These are phyloP conservation scores for Palythoa grandiflora DNA, from an alignment of 92 coral and sea anemone genomes.

Conservation along the genomic window DNA sequence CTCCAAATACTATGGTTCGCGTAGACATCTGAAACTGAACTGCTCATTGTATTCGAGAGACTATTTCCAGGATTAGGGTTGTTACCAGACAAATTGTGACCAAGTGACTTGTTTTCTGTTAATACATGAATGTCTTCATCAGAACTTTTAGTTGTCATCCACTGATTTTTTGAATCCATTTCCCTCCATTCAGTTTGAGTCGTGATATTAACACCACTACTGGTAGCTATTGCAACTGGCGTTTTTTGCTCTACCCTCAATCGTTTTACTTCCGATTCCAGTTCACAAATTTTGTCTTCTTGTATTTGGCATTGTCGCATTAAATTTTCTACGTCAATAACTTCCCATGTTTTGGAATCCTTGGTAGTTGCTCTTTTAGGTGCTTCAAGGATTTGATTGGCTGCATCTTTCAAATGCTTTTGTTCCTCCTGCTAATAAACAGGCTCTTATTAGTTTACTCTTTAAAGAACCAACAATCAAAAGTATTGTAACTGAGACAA, in stretches of 20 bases:
- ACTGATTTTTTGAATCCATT: neutral
- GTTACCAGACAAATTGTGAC: neutral
- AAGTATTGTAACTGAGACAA: too few species aligned
- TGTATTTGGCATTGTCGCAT: constrained; percentile 73
- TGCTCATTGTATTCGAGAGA: neutral
- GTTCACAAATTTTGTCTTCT: constrained; percentile 72
- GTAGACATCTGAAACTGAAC: neutral
- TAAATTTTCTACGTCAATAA: constrained; percentile 62
- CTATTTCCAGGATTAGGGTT: neutral
- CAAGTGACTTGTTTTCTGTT: neutral
- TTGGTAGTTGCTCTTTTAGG: constrained; percentile 52
- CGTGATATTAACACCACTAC: neutral
- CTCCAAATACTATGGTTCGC: neutral
- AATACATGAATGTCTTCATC: neutral
- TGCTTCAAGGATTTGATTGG: constrained; percentile 60
- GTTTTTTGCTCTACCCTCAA: constrained; percentile 49
- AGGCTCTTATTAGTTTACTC: neutral
- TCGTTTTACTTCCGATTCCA: constrained; percentile 76
- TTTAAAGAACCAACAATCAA: too few species aligned
- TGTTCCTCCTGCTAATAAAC: constrained; percentile 79
- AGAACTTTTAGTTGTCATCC: neutral
- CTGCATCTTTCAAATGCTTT: constrained; percentile 80
- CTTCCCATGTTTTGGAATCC: constrained; percentile 63
- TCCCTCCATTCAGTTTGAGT: constrained; percentile 25
- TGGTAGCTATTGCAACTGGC: constrained; percentile 14